Percentiles rank a stretch among this genome's conserved stretches.
Conservation (phyloP, 2,888 invertebrate species). For the Caenorhabditis sp. region DNA sequence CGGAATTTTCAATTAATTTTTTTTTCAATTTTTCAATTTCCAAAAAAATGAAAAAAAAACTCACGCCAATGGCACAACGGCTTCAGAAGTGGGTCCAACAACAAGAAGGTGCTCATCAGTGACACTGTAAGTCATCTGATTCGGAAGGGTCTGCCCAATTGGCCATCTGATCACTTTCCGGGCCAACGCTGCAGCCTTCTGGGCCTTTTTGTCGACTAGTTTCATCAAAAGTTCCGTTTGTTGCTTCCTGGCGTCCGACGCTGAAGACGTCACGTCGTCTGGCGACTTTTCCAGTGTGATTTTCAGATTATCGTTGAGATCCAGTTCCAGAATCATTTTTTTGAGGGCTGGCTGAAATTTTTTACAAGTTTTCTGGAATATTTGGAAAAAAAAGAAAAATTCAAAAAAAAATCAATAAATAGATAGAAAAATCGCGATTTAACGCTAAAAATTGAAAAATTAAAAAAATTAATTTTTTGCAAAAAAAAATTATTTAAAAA, state of each 20-base stretch:
- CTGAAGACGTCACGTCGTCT: too few relatives aligned
- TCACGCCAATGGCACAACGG: slow-evolving; percentile 49
- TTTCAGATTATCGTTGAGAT: slow-evolving; percentile 50
- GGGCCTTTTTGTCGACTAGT: slow-evolving; percentile 45
- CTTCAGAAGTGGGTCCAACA: slow-evolving; percentile 51
- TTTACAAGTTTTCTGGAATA: too few relatives aligned
- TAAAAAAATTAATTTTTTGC: too few relatives aligned
- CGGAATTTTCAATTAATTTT: too few relatives aligned
- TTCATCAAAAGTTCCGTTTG: slow-evolving; percentile 48
- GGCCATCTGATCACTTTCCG: slow-evolving; percentile 58
- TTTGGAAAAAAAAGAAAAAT: not conserved
- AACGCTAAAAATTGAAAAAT: too few relatives aligned
- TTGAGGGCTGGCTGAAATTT: too few relatives aligned
- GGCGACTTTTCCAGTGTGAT: slow-evolving; percentile 19
- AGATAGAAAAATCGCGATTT: slow-evolving; percentile 5
- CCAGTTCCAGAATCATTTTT: slow-evolving; percentile 47
- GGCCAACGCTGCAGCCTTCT: slow-evolving; percentile 40
- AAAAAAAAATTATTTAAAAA: not conserved
- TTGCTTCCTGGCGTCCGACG: not conserved
- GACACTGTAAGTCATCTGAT: slow-evolving; percentile 35
- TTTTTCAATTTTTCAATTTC: too few relatives aligned
- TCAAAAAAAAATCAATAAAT: not conserved
- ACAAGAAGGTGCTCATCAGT: slow-evolving; percentile 38
- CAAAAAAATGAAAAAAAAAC: too few relatives aligned
- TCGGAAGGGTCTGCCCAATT: slow-evolving; percentile 58